These are phyloP conservation scores for Littorina saxatilis DNA, from an alignment of 1,140 invertebrate species.

Conservation along the genomic window DNA sequence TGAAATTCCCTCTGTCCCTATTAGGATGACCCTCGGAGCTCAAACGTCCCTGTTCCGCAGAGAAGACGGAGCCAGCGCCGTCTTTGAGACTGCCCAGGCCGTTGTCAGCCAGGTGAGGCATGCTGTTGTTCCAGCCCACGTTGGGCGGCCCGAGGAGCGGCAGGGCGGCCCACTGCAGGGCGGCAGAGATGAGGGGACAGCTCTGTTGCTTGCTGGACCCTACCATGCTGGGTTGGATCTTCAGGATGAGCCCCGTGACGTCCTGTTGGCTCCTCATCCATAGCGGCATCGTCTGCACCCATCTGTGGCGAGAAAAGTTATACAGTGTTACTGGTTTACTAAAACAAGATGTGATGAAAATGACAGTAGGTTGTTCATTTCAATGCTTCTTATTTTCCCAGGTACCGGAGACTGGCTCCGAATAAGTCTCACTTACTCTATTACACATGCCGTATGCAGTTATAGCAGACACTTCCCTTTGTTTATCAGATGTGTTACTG, in stretches of 20 bases:
- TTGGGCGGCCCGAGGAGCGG: slow-evolving; percentile 31
- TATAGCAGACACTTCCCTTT: too few relatives aligned
- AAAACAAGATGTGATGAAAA: too few relatives aligned
- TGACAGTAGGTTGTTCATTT: too few relatives aligned
- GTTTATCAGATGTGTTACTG: too few relatives aligned
- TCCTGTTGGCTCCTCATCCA: slow-evolving; percentile 46
- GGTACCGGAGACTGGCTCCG: too few relatives aligned
- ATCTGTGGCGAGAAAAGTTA: neutral
- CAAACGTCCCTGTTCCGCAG: neutral
- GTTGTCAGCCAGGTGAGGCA: slow-evolving; percentile 43
- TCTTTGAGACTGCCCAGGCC: slow-evolving; percentile 12
- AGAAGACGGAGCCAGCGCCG: slow-evolving; percentile 18
- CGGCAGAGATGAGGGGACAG: slow-evolving; percentile 43
- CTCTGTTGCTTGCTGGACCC: slow-evolving; percentile 39
- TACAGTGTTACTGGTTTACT: too few relatives aligned
- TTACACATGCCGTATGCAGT: too few relatives aligned
- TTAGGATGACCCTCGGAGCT: neutral
- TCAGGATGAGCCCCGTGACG: slow-evolving; percentile 38
- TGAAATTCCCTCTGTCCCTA: neutral
- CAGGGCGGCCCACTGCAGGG: slow-evolving; percentile 20
- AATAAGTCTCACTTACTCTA: too few relatives aligned
- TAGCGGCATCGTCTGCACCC: slow-evolving; percentile 55
- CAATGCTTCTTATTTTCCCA: too few relatives aligned
- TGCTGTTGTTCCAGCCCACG: slow-evolving; percentile 48
- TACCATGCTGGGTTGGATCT: slow-evolving; percentile 35